A percentile compares a stretch with the other conserved stretches of the same genome.
Evolutionary conservation across 1,140 invertebrate species (phyloP).

Genomic region (Solenopsis invicta): DNA sequence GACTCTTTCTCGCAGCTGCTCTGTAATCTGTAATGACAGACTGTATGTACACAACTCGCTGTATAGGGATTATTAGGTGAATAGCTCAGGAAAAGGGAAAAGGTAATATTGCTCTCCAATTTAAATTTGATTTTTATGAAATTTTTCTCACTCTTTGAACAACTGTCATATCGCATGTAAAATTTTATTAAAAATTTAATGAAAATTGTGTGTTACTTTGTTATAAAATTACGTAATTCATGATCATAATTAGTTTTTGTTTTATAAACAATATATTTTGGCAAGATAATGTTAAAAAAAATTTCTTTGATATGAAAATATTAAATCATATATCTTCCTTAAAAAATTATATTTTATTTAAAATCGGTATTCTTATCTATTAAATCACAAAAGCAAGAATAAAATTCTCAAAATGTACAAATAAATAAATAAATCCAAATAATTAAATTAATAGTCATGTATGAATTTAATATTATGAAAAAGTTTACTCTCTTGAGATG

Average conservation of each 20-base stretch:
- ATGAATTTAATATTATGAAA: not conserved
- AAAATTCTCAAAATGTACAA: not conserved
- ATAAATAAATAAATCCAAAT: not conserved
- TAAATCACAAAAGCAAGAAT: not conserved
- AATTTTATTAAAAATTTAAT: not conserved
- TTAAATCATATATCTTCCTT: not conserved
- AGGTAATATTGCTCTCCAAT: not conserved
- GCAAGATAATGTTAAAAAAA: not conserved
- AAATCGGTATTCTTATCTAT: not conserved
- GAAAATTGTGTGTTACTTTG: not conserved
- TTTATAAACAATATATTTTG: not conserved
- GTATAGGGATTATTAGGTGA: constrained; percentile 3
- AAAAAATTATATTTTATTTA: not conserved
- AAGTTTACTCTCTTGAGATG: not conserved
- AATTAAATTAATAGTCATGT: not conserved
- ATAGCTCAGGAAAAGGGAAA: constrained; percentile 18
- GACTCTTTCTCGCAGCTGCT: constrained; percentile 39
- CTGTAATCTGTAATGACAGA: constrained; percentile 62
- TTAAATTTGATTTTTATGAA: not conserved
- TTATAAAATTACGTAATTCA: not conserved
- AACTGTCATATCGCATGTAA: not conserved
- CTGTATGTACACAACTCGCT: not conserved
- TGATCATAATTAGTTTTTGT: not conserved
- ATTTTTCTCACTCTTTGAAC: not conserved
- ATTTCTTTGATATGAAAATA: not conserved